These are phyloP conservation scores for Manis crassicaudata DNA, from an alignment of 2,797 vertebrate genomes.

Conservation along the genomic window DNA sequence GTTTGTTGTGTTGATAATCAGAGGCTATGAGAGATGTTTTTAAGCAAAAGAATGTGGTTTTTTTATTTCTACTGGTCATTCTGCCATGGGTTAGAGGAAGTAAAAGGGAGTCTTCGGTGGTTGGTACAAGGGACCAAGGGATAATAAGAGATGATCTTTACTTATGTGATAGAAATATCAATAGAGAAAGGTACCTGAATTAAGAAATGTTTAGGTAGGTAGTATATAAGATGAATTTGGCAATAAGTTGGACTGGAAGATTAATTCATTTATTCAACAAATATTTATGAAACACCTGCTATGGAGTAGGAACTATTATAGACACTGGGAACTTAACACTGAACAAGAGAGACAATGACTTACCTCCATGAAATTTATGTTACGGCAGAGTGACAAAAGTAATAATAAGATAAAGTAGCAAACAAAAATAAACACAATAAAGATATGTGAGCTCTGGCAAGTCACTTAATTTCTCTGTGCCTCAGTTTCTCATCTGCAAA, in stretches of 20 bases:
- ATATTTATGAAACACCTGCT: neutral
- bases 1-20: neutral
- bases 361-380: neutral
- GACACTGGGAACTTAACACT: neutral
- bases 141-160: neutral
- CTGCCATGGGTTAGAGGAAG: neutral
- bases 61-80: neutral
- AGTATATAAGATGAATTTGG: neutral
- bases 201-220: neutral
- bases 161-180: neutral
- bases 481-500: neutral
- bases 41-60: neutral
- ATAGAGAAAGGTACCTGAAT: neutral
- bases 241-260: neutral
- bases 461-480: neutral
- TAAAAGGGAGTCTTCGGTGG: neutral
- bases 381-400: neutral
- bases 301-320: neutral
- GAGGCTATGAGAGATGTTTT: neutral
- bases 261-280: neutral
- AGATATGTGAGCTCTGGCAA: neutral
- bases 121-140: neutral
- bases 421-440: neutral
- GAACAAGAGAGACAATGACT: neutral
- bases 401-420: neutral